Evolutionary conservation across 2,888 invertebrate species (phyloP).

Genomic region (Chouioia cunea): DNA sequence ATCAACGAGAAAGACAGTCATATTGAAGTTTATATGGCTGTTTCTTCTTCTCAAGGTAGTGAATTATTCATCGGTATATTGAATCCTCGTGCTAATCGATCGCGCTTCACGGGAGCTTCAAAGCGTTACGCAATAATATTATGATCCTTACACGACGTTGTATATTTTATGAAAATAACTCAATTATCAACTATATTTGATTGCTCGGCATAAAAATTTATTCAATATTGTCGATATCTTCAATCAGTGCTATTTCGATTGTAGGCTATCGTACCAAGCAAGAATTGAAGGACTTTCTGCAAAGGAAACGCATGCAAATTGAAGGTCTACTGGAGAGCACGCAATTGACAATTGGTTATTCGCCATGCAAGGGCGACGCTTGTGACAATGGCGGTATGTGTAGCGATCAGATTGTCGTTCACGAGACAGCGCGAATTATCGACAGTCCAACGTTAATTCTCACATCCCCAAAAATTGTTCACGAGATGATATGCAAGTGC

Average conservation of each 20-base stretch:
- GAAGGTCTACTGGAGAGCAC: constrained; percentile 74
- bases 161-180: too few relatives aligned
- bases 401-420: constrained; percentile 78
- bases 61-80: too few relatives aligned
- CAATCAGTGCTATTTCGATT: too few relatives aligned
- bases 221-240: too few relatives aligned
- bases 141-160: too few relatives aligned
- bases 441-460: constrained; percentile 87
- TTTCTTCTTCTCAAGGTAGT: constrained; percentile 70
- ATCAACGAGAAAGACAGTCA: constrained; percentile 77
- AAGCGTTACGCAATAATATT: too few relatives aligned
- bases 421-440: constrained; percentile 79
- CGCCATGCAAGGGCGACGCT: constrained; percentile 79
- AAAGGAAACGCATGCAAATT: constrained; percentile 76
- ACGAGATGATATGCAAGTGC: constrained; percentile 86
- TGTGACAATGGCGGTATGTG: constrained; percentile 87
- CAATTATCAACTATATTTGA: too few relatives aligned
- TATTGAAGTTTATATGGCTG: constrained; percentile 80
- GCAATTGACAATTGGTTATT: constrained; percentile 79
- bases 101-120: too few relatives aligned
- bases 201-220: too few relatives aligned
- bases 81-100: too few relatives aligned
- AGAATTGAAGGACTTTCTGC: constrained; percentile 76
- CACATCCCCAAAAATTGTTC: constrained; percentile 83
- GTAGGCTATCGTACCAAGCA: constrained; percentile 75